Base-by-base conservation (phyloP, 2,888 invertebrate genomes). In the Anarsia innoxiella region DNA sequence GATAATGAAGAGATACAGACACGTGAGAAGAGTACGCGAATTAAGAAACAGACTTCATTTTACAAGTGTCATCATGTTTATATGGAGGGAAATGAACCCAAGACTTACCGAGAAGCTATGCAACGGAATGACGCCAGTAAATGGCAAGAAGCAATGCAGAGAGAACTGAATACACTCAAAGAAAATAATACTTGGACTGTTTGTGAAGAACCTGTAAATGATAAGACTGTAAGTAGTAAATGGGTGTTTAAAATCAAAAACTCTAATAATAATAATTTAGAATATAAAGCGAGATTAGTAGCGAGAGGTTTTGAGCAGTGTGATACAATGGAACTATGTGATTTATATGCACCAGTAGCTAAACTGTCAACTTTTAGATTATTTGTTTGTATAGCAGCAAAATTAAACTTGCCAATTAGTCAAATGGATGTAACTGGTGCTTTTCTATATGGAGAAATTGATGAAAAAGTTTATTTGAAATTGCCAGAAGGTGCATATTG, bases 191-290 rank as follows among this genome's bases (percentile, higher is more conserved):
- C 37, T 13, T 26, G 23, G 26, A 15, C 10, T n/a, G 4, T 16
- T 16, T 33, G 23, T 34, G 10, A 26, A 13, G 2, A 23, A 15
- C 19, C 23, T 12, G 23, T 8, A 2, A 15, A 12, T 15, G 16
- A 35, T 23, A 45, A 47, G 5, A 31, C 30, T 2, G 28, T 52
- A 8, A 43, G 42, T 41, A 45, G 41, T 10, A 53, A 51, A 25
- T 55, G 55, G 55, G 46, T 52, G 1, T 53, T 53, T 35, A 49
- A 44, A 33, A 33, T 44, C 1, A 55, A 51, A 37, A 26, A 19
- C 10, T 12, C 2, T 10, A 15, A 35, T 36, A 16, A 26, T 29
- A 12, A n/a, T 28, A 26, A n/a, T n/a, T n/a, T 23, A 6, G 23
- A 37, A 12, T 45, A 43, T 31, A 46, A 46, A 27, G 49, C 47